Base-by-base conservation (phyloP, 2,797 vertebrate genomes). In the Lepidocolaptes lacrymiger region DNA sequence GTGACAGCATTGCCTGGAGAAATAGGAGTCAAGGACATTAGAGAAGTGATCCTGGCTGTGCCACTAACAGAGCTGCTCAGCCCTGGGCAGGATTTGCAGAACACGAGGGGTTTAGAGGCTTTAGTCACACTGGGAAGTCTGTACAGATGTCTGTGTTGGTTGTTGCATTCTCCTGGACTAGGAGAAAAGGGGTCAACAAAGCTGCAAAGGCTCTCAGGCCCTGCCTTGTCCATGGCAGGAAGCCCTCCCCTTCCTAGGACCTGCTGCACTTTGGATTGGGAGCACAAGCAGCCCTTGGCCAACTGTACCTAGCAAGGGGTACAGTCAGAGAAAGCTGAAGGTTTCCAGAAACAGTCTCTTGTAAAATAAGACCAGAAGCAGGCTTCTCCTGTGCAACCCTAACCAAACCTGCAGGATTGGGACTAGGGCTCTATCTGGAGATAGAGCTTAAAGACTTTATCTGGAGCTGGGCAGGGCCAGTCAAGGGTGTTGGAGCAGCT, bases 401-500 rank as follows among this genome's bases (percentile, higher is more conserved):
- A 69, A 14, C 13, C 26, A 74, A 37, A 14, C 9, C 49, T 61
- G 7, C 8, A 58, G 48, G 28, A 10, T 0, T 2, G 0, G 43
- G 55, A 19, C 24, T 28, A 32, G 27, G 10, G 4, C 26, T 74
- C n/a, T 18, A 4, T 21, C 34, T 64, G 58, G n/a, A 58, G 24
- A 17, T 3, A 64, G 12, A n/a, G 9, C 24, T 16, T 37, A 8
- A 34, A 28, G 2, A 1, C 56, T 36, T 46, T 54, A 2, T 23
- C 39, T 82, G 51, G n/a, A 78, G 44, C 34, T 17, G 54, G 51
- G n/a, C 2, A 6, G 26, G 13, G 43, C 17, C 2, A 5, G 34
- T 8, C 20, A 34, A 49, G 27, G 27, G 12, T 62, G 52, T 15
- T 0, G 2, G 67, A 72, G 23, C 28, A 63, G 67, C 34, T 1